Evolutionary conservation across 1,140 invertebrate genomes (phyloP).

Genomic region (Leguminivora glycinivorella): DNA sequence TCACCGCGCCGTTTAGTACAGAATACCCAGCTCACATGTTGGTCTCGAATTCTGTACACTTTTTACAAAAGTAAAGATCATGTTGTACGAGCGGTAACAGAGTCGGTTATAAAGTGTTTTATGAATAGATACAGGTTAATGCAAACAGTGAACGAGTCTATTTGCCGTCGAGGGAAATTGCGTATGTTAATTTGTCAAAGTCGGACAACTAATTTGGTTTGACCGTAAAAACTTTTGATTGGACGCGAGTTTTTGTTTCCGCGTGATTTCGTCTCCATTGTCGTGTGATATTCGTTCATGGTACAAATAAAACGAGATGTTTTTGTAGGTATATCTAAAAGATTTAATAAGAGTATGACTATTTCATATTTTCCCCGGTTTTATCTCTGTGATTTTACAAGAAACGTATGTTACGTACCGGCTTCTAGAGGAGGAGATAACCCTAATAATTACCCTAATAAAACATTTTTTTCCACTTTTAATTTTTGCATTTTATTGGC

Average conservation of each 20-base stretch:
- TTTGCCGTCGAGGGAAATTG: conserved; percentile 21
- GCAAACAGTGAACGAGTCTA: conserved; percentile 13
- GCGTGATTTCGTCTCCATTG: conserved; percentile 9
- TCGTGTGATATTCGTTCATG: not conserved
- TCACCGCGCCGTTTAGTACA: too few species aligned
- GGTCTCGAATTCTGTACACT: not conserved
- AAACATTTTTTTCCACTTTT: too few species aligned
- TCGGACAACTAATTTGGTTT: conserved; percentile 23
- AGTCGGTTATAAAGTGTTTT: not conserved
- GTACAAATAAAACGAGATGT: too few species aligned
- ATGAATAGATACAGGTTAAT: not conserved
- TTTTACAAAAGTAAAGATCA: not conserved
- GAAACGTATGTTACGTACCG: too few species aligned
- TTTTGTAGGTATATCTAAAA: too few species aligned
- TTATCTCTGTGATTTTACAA: too few species aligned
- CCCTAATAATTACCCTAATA: too few species aligned
- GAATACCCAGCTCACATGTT: too few species aligned
- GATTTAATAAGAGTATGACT: too few species aligned
- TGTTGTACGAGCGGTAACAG: not conserved
- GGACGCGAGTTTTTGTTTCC: conserved; percentile 6
- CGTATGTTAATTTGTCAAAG: conserved; percentile 27
- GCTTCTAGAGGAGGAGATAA: too few species aligned
- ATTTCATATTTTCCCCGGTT: too few species aligned
- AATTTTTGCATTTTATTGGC: too few species aligned
- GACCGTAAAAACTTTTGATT: conserved; percentile 25